Conservation (phyloP, 2,113 vertebrate species). For the Ophthalmolycus amberensis region DNA sequence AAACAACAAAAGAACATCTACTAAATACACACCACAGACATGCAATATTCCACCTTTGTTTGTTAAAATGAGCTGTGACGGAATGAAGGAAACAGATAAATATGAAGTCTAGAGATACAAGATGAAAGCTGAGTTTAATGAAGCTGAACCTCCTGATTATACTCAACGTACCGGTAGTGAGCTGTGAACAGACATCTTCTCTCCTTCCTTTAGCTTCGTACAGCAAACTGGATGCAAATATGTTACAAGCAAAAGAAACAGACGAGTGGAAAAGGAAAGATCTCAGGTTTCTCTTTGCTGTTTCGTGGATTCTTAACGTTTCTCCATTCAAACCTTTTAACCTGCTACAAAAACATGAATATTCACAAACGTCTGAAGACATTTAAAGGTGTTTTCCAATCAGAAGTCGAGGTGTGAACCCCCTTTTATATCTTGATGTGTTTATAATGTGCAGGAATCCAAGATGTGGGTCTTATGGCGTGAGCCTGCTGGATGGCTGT, state of each 20-base stretch:
- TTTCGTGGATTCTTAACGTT: conserved; percentile 9
- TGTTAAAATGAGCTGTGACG: conserved; percentile 91
- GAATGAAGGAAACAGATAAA: conserved; percentile 88
- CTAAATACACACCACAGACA: conserved; percentile 99
- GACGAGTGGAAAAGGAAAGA: conserved; percentile 48
- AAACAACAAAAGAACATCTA: conserved; percentile 74
- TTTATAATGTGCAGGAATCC: conserved; percentile 53
- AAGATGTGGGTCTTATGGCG: conserved; percentile 64
- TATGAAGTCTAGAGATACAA: conserved; percentile 87
- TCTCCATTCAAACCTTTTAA: conserved; percentile 8
- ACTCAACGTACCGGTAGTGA: conserved; percentile 68
- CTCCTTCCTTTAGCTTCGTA: conserved; percentile 25
- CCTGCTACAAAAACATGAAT: conserved; percentile 39
- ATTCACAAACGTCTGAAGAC: conserved; percentile 68
- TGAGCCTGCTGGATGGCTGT: conserved; percentile 72
- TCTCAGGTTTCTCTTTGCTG: conserved; percentile 48
- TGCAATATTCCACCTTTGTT: conserved; percentile 91
- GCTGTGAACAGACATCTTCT: conserved; percentile 23
- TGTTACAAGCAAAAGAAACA: conserved; percentile 77
- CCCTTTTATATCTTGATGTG: neutral
- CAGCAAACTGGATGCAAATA: conserved; percentile 73
- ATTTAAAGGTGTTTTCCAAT: conserved; percentile 57
- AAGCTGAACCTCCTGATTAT: conserved; percentile 70
- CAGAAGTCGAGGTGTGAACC: conserved; percentile 57
- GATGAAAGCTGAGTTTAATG: conserved; percentile 68